Evolutionary conservation across 2,797 vertebrate genomes (phyloP).

Genomic region (Graptemys geographica): DNA sequence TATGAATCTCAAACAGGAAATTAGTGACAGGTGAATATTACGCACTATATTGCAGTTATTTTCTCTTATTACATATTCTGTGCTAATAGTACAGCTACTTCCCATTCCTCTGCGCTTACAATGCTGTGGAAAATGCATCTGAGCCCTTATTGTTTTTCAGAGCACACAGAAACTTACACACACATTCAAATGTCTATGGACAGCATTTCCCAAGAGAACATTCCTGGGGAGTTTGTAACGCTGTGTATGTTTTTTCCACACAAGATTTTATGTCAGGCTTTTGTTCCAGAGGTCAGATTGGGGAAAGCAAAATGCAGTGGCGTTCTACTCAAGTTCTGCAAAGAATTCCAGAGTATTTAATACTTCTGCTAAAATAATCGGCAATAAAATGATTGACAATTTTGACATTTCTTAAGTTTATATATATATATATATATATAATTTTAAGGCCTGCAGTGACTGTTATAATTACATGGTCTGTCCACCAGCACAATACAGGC

Average conservation of each 20-base stretch:
- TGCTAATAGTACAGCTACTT: not conserved
- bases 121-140: not conserved
- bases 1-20: slow-evolving; percentile 16
- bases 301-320: not conserved
- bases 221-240: not conserved
- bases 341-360: not conserved
- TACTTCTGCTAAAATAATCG: not conserved
- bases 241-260: not conserved
- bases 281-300: not conserved
- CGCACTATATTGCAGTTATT: not conserved
- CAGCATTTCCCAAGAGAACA: not conserved
- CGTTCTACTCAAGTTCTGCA: not conserved
- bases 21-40: not conserved
- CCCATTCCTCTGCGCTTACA: not conserved
- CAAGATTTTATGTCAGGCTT: not conserved
- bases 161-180: not conserved
- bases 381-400: not conserved
- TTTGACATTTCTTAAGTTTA: not conserved
- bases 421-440: not conserved
- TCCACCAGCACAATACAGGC: too few species aligned
- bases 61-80: not conserved
- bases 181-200: not conserved
- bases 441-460: not conserved
- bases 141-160: not conserved
- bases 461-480: not conserved